Percentiles rank a stretch among this genome's conserved stretches.
Evolutionary conservation across 2,113 vertebrate species (phyloP).

Genomic region (Eudyptes chrysolophus): DNA sequence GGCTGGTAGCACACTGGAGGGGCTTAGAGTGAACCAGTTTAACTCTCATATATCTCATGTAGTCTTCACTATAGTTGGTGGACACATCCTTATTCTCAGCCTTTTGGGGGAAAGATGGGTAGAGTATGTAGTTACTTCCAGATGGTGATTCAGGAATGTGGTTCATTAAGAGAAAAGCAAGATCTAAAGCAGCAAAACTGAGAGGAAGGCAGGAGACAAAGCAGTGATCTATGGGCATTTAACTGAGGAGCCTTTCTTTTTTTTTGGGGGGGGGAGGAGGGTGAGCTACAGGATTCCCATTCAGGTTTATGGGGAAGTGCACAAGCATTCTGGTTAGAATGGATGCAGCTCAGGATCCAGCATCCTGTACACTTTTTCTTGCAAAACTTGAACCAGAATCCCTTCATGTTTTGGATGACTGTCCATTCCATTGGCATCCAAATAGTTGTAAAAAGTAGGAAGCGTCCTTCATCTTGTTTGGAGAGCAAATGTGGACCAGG

Average conservation of each 20-base stretch:
- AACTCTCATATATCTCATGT: conserved; percentile 46
- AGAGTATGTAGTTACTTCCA: neutral
- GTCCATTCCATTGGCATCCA: neutral
- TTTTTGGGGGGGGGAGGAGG: neutral
- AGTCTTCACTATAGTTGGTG: conserved; percentile 37
- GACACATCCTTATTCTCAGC: conserved; percentile 42
- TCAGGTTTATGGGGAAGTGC: neutral
- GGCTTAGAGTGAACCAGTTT: conserved; percentile 64
- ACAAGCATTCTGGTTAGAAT: neutral
- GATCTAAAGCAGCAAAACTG: conserved; percentile 32
- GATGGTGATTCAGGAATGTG: neutral
- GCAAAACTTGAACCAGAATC: neutral
- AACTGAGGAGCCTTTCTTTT: neutral
- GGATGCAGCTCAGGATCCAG: neutral
- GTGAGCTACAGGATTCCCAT: neutral
- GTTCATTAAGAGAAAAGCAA: neutral
- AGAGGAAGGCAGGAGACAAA: neutral
- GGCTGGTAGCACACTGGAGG: conserved; percentile 70
- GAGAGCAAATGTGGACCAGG: neutral
- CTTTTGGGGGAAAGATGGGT: neutral
- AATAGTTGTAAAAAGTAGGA: neutral
- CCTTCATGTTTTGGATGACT: neutral
- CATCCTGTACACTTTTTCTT: neutral
- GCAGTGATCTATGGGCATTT: neutral
- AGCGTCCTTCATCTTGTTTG: neutral